Percentiles rank a stretch among this genome's conserved stretches.
These are phyloP conservation scores for Galerucella calmariensis DNA, from an alignment of 2,888 invertebrate species.

Conservation along the genomic window DNA sequence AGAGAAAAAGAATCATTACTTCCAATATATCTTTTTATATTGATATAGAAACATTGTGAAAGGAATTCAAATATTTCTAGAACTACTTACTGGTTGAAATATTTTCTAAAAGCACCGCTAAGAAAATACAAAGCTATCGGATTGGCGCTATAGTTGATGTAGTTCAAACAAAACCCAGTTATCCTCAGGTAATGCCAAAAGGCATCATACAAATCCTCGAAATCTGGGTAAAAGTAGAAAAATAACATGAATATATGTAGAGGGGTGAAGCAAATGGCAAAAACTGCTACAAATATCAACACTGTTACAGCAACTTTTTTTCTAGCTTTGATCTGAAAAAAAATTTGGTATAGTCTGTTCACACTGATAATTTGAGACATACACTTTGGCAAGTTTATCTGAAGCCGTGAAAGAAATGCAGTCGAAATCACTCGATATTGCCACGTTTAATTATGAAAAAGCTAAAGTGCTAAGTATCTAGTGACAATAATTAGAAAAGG, in stretches of 20 bases:
- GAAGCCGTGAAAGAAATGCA: too few species aligned
- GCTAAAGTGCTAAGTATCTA: too few species aligned
- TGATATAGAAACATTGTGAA: not conserved
- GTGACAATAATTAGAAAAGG: too few species aligned
- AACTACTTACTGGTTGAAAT: slow-evolving; percentile 79
- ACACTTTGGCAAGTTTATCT: too few species aligned
- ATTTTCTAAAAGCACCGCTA: slow-evolving; percentile 90
- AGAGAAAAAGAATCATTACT: too few species aligned
- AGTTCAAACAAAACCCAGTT: slow-evolving; percentile 84
- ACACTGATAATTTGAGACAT: too few species aligned
- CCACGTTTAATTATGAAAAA: too few species aligned
- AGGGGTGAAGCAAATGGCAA: slow-evolving; percentile 88
- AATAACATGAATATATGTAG: slow-evolving; percentile 86
- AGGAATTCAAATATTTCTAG: not conserved
- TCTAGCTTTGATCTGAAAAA: slow-evolving; percentile 74
- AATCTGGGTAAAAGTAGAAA: slow-evolving; percentile 81
- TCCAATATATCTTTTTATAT: not conserved
- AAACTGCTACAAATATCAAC: slow-evolving; percentile 90
- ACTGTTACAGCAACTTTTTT: slow-evolving; percentile 92
- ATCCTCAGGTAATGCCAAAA: slow-evolving; percentile 84
- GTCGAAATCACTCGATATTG: too few species aligned
- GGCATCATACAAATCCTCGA: slow-evolving; percentile 74
- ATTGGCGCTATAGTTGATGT: slow-evolving; percentile 90
- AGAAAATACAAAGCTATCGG: slow-evolving; percentile 93
- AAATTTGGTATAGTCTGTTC: too few species aligned